Base-by-base conservation (phyloP, 2,888 invertebrate genomes). In the Flabesymbios commensalis region DNA sequence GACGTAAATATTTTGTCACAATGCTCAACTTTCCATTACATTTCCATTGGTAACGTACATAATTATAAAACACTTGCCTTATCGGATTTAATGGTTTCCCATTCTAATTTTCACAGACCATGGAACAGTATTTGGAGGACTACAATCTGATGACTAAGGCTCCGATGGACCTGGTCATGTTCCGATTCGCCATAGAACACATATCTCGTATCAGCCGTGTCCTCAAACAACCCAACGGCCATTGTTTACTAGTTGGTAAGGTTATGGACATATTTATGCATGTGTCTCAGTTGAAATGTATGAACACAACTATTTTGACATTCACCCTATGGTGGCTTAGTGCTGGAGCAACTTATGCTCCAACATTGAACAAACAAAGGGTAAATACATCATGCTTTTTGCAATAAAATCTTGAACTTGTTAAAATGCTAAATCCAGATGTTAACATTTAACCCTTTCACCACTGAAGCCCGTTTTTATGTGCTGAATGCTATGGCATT, bases 131-230 rank as follows among this genome's bases (percentile, higher is more conserved):
- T 58, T 68, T 82, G 57, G 80, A 80, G 43, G 82, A 82, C 29
- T 82, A 78, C 63, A 82, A 82, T 67, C 61, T 74, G 60, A 77
- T 77, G 73, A 77, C 74, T 64, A 82, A 79, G 65, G 78, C 80
- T n/a, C 80, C 78, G 0, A 81, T 82, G 81, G 77, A 79, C 59
- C 75, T 82, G 29, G 82, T 82, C 51, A 75, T 82, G 74, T 82
- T 82, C 68, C 71, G 78, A 51, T 81, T 80, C 72, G 80, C 81
- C 52, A 79, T 82, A 36, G 80, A 82, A 68, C 82, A 82, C 64
- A 76, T 82, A 47, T 80, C 80, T 1, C 64, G 81, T 14, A 79
- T 82, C 51, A 76, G 78, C 59, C 73, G 82, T 7, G 77, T 82
- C 7, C 74, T 82, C 28, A 78, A 78, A 66, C 81, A 82, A 63